Evolutionary conservation across 2,888 invertebrate genomes (phyloP), one percentile per base, ranked within the genome.

Genomic region (Apoda limacodes): DNA sequence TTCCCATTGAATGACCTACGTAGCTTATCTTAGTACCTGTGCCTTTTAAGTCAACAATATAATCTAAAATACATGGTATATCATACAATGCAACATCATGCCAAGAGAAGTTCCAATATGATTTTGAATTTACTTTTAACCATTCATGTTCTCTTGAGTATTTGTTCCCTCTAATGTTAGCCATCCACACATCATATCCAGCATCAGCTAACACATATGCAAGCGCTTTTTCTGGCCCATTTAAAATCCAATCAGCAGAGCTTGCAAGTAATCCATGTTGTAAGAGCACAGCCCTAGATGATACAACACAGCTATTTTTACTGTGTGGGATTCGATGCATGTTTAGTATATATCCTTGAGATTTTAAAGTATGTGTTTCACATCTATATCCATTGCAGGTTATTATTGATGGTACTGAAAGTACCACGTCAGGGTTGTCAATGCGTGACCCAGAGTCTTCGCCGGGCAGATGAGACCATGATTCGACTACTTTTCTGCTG

Each of bases 261-360:
- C 56, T 58, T 2, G 58, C 62, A 32, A 60, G 38, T 11, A 66
- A 19, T 1, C 64, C 67, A 25, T 65, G 65, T 20, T 56, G 55
- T 13, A 68, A 53, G 19, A 67, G 40, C 12, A 67, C 50, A 3
- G 65, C 63, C 19, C 64, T 69, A 2, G 40, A 37, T 2, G 68
- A 39, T 3, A 66, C 55, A 0, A 42, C 36, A 1, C 43, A 45
- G 13, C 60, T 55, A 29, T 60, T 57, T 26, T 80, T 82, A 2
- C 63, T 43, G 20, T 43, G 41, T 1, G 92, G 90, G 44, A 95
- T 93, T 31, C 95, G 83, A 51, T 94, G 94, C 25, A 95, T 42
- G 19, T 85, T 87, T 24, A 95, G 68, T 9, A 94, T 69, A 60
- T 91, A 95, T 1, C 93, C 94, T 69, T 95, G 90, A 22, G 95